These are phyloP conservation scores for Toxonevra muliebris DNA, from an alignment of 2,888 invertebrate species.

Conservation along the genomic window DNA sequence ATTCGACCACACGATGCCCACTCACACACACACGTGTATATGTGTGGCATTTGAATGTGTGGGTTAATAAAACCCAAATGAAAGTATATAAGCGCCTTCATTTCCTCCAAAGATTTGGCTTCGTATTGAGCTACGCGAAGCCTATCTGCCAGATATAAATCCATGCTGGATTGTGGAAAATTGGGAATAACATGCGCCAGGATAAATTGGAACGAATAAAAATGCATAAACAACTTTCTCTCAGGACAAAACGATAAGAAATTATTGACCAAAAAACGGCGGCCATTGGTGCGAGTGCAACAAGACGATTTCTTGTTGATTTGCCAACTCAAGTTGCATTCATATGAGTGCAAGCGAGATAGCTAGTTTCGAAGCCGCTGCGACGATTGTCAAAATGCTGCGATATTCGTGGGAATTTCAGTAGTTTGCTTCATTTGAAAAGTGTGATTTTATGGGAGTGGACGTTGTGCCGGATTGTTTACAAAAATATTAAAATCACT, in stretches of 20 bases:
- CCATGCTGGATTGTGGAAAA: constrained; percentile 30
- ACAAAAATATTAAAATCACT: constrained; percentile 13
- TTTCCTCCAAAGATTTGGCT: constrained; percentile 48
- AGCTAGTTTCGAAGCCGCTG: constrained; percentile 11
- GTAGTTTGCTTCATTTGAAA: constrained; percentile 37
- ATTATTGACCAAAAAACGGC: constrained; percentile 15
- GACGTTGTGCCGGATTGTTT: constrained; percentile 22
- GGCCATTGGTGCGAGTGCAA: neutral
- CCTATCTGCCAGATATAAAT: constrained; percentile 30
- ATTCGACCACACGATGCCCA: constrained; percentile 34
- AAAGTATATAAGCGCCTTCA: constrained; percentile 55
- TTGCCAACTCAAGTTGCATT: neutral
- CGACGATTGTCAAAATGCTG: constrained; percentile 23
- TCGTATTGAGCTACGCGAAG: constrained; percentile 48
- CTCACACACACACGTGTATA: constrained; percentile 18
- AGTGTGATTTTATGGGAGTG: constrained; percentile 27
- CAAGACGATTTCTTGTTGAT: too few relatives aligned
- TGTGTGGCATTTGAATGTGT: constrained; percentile 34
- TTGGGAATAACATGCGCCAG: constrained; percentile 37
- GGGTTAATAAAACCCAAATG: constrained; percentile 49
- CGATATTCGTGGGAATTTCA: constrained; percentile 22
- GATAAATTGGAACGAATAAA: constrained; percentile 21
- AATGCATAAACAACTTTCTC: constrained; percentile 11
- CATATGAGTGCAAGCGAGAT: constrained; percentile 17
- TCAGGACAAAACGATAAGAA: constrained; percentile 7